These are phyloP conservation scores for Orthosia incerta DNA, from an alignment of 2,888 invertebrate species.

Conservation along the genomic window DNA sequence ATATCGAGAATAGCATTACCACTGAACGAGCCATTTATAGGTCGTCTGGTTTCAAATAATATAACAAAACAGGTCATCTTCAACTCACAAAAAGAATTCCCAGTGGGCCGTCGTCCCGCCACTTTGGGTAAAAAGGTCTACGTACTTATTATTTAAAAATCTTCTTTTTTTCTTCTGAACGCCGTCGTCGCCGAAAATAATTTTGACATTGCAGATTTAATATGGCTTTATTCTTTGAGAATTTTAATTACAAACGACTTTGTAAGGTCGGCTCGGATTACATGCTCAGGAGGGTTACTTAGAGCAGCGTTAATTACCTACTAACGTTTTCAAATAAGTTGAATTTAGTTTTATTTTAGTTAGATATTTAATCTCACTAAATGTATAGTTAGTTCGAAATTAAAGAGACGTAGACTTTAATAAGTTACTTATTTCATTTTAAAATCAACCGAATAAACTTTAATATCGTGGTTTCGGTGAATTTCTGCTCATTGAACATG, in stretches of 20 bases:
- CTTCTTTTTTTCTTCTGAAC: slow-evolving; percentile 48
- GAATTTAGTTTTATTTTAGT: slow-evolving; percentile 26
- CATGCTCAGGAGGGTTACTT: slow-evolving; percentile 51
- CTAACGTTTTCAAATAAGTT: slow-evolving; percentile 44
- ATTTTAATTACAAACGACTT: slow-evolving; percentile 68
- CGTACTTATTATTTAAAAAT: slow-evolving; percentile 59
- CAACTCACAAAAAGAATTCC: slow-evolving; percentile 53
- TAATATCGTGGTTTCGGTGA: slow-evolving; percentile 13
- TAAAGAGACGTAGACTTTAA: slow-evolving; percentile 9
- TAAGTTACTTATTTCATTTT: slow-evolving; percentile 11
- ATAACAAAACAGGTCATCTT: slow-evolving; percentile 58
- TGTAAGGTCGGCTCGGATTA: slow-evolving; percentile 59
- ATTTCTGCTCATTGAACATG: slow-evolving; percentile 5
- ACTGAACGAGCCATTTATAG: slow-evolving; percentile 46
- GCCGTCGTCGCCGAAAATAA: slow-evolving; percentile 50
- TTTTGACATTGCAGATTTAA: slow-evolving; percentile 68
- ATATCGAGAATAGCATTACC: slow-evolving; percentile 19
- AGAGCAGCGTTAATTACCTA: slow-evolving; percentile 53
- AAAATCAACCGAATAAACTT: slow-evolving; percentile 10
- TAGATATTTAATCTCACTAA: slow-evolving; percentile 22
- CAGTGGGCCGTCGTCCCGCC: slow-evolving; percentile 38
- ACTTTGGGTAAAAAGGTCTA: slow-evolving; percentile 57
- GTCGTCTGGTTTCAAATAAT: slow-evolving; percentile 61
- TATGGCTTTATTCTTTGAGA: slow-evolving; percentile 59
- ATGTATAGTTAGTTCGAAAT: slow-evolving; percentile 10